phyloP scores from a whole-genome alignment of 2,113 vertebrate genomes.

The Neogobius melanostomus region DNA sequence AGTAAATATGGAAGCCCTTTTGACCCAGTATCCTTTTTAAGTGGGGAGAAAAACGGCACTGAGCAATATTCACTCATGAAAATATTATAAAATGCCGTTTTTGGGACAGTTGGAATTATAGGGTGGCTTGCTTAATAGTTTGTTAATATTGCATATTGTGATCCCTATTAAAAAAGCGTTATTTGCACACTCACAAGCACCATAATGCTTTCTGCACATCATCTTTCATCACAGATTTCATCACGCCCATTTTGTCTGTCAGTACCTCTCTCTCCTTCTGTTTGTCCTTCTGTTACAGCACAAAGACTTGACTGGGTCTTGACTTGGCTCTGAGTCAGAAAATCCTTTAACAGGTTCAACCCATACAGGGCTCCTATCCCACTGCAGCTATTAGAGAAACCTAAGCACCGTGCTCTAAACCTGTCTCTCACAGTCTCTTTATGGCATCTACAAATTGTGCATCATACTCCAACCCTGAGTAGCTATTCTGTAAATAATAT shows the following conservation, averaged over 20 bases:
- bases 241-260: conserved; percentile 40
- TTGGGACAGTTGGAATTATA: background rate
- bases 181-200: background rate
- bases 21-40: no score
- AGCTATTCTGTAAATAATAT: conserved; percentile 66
- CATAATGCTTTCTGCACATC: conserved; percentile 8
- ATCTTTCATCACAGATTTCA: conserved; percentile 15
- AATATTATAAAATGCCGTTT: no score
- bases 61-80: no score
- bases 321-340: conserved; percentile 64
- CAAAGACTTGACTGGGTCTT: conserved; percentile 55
- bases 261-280: conserved; percentile 31
- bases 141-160: background rate
- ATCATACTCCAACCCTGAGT: conserved; percentile 55
- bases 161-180: background rate
- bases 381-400: conserved; percentile 69
- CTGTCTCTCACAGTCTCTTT: conserved; percentile 61
- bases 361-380: conserved; percentile 50
- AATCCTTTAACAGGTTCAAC: conserved; percentile 70
- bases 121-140: background rate
- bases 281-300: conserved; percentile 59
- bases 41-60: no score
- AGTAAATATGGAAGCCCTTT: no score
- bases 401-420: conserved; percentile 35
- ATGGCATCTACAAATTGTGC: conserved; percentile 73